phyloP scores from a whole-genome alignment of 2,113 vertebrate genomes.

The Sciurus niger region DNA sequence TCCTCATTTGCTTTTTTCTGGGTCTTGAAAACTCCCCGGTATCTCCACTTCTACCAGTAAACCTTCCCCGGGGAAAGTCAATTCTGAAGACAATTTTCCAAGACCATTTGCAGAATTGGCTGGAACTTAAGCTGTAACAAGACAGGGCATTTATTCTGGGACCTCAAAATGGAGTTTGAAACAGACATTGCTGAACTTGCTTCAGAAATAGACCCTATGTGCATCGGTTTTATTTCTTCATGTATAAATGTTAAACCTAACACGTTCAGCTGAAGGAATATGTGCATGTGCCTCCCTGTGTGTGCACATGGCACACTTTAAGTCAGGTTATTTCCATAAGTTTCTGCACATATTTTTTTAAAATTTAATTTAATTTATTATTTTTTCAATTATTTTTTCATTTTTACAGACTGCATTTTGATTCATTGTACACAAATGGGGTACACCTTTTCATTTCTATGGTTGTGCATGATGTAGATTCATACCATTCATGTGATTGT shows the following conservation, averaged over 20 bases:
- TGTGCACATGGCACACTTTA: neutral
- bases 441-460: too few relatives aligned
- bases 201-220: constrained; percentile 87
- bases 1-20: constrained; percentile 81
- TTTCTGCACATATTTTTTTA: neutral
- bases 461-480: too few relatives aligned
- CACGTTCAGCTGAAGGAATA: constrained; percentile 72
- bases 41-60: constrained; percentile 86
- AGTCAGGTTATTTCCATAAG: constrained; percentile 45
- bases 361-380: too few relatives aligned
- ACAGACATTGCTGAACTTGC: constrained; percentile 88
- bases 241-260: constrained; percentile 86
- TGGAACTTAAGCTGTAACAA: constrained; percentile 82
- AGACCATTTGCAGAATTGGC: constrained; percentile 88
- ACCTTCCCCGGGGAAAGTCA: constrained; percentile 87
- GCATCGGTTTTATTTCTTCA: constrained; percentile 87
- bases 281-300: neutral
- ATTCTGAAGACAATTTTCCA: constrained; percentile 89
- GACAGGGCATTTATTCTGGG: constrained; percentile 90
- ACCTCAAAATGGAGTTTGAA: constrained; percentile 86
- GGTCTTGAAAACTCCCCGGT: constrained; percentile 82
- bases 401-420: too few relatives aligned
- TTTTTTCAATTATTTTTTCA: too few relatives aligned
- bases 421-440: too few relatives aligned
- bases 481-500: too few relatives aligned